Percentiles rank a stretch among this genome's conserved stretches.
These are phyloP conservation scores for Battus philenor DNA, from an alignment of 1,140 invertebrate species.

Conservation along the genomic window DNA sequence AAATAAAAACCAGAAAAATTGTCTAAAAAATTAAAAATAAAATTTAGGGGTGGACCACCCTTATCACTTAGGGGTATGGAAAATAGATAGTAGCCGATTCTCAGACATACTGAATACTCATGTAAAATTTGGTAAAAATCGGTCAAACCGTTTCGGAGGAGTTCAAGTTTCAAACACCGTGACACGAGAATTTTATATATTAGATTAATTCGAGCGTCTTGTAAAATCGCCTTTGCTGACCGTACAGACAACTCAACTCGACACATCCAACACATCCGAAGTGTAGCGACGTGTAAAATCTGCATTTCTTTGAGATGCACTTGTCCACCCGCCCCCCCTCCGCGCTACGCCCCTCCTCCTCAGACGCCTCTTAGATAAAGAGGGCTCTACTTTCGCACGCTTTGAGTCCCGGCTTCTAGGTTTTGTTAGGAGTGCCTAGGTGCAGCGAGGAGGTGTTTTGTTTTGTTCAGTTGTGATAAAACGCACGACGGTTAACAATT, in stretches of 20 bases:
- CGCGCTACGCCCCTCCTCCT: constrained; percentile 11
- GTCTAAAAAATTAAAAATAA: too few species aligned
- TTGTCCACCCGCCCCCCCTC: constrained; percentile 44
- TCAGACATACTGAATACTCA: too few species aligned
- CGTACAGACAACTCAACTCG: constrained; percentile 37
- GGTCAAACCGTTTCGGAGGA: too few species aligned
- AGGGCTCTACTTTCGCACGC: constrained; percentile 65
- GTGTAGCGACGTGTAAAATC: constrained; percentile 75
- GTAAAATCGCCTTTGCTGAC: too few species aligned
- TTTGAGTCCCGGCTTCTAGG: constrained; percentile 60
- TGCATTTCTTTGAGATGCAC: constrained; percentile 75
- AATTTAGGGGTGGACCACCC: too few species aligned
- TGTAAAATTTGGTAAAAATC: too few species aligned
- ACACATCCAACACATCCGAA: constrained; percentile 64
- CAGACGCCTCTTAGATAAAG: constrained; percentile 58
- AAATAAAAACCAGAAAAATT: too few species aligned
- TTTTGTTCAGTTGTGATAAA: constrained; percentile 44
- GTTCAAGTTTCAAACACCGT: too few species aligned
- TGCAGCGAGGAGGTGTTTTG: constrained; percentile 37
- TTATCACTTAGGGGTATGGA: too few species aligned
- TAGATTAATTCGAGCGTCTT: too few species aligned
- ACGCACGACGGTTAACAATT: constrained; percentile 35
- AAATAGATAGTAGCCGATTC: too few species aligned
- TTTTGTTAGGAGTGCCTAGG: constrained; percentile 55
- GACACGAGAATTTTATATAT: too few species aligned